phyloP scores from a whole-genome alignment of 2,888 invertebrate genomes.

The Drosophila anceps region DNA sequence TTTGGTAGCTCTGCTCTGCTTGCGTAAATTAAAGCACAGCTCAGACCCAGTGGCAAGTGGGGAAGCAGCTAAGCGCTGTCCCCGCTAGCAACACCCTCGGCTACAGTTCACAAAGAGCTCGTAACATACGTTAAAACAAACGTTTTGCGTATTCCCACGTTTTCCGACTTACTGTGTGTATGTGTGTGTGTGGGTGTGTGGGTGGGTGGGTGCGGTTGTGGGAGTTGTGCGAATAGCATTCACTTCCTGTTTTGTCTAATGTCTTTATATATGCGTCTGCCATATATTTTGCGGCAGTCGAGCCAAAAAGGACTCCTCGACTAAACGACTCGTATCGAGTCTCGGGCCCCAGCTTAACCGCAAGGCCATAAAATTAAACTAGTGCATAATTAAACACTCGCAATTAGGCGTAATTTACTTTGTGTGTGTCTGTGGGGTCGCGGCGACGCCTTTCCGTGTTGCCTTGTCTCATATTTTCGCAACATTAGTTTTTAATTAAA shows the following conservation, averaged over 20 bases:
- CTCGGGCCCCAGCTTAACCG: slow-evolving; percentile 45
- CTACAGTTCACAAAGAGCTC: slow-evolving; percentile 31
- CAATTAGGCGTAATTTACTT: slow-evolving; percentile 84
- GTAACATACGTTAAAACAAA: slow-evolving; percentile 66
- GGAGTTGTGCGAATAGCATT: slow-evolving; percentile 26
- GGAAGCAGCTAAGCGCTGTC: slow-evolving; percentile 4
- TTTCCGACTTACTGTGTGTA: slow-evolving; percentile 17
- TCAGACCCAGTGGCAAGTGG: slow-evolving; percentile 23
- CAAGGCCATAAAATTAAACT: slow-evolving; percentile 83
- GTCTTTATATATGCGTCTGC: slow-evolving; percentile 61
- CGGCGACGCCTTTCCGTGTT: slow-evolving; percentile 9
- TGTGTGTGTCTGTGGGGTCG: slow-evolving; percentile 40
- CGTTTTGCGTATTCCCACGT: slow-evolving; percentile 57
- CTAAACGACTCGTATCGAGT: slow-evolving; percentile 3
- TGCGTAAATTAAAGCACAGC: slow-evolving; percentile 75
- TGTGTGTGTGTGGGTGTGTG: slow-evolving; percentile 3
- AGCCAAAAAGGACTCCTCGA: slow-evolving; percentile 49
- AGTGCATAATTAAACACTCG: slow-evolving; percentile 83
- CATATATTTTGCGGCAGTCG: slow-evolving; percentile 54
- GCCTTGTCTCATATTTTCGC: slow-evolving; percentile 76
- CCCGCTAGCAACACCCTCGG: slow-evolving; percentile 20
- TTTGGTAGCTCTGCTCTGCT: slow-evolving; percentile 49
- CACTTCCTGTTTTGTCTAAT: slow-evolving; percentile 62
- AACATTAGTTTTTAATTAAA: slow-evolving; percentile 84
- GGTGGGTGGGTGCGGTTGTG: slow-evolving; percentile 12